Evolutionary conservation across 2,888 invertebrate genomes (phyloP).

Genomic region (Mesorhabditis belari): DNA sequence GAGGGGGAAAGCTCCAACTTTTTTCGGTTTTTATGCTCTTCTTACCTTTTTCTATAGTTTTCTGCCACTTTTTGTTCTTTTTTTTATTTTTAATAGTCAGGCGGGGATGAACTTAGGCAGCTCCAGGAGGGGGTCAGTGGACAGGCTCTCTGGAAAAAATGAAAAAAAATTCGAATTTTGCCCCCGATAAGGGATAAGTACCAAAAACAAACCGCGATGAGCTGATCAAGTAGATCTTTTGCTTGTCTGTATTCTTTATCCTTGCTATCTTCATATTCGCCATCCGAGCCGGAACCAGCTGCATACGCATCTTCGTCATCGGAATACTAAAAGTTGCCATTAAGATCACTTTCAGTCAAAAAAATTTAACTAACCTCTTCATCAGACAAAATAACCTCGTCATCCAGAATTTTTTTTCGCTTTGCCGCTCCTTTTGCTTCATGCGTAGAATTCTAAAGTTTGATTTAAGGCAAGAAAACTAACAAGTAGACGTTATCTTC

Average conservation of each 20-base stretch:
- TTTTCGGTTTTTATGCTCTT: too few species aligned
- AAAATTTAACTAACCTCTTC: neutral
- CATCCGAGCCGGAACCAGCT: conserved; percentile 25
- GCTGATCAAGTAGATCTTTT: conserved; percentile 35
- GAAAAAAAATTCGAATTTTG: neutral
- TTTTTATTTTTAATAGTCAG: too few species aligned
- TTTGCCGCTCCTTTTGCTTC: conserved; percentile 15
- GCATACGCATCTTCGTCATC: conserved; percentile 11
- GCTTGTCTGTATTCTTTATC: conserved; percentile 40
- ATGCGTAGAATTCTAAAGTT: neutral
- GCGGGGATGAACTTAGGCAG: too few species aligned
- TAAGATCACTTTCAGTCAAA: neutral
- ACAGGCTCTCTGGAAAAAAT: too few species aligned
- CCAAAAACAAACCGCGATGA: conserved; percentile 19
- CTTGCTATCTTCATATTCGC: conserved; percentile 39
- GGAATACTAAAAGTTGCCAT: conserved; percentile 12
- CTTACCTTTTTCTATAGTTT: too few species aligned
- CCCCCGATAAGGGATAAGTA: neutral
- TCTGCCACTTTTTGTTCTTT: too few species aligned
- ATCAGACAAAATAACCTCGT: neutral
- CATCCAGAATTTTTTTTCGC: conserved; percentile 8
- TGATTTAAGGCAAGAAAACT: too few species aligned
- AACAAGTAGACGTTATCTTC: too few species aligned
- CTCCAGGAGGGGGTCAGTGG: too few species aligned
- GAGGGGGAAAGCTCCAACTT: too few species aligned